Evolutionary conservation across 2,888 invertebrate species (phyloP), one percentile per base, ranked within the genome.

Genomic region (Onchidella celtica): DNA sequence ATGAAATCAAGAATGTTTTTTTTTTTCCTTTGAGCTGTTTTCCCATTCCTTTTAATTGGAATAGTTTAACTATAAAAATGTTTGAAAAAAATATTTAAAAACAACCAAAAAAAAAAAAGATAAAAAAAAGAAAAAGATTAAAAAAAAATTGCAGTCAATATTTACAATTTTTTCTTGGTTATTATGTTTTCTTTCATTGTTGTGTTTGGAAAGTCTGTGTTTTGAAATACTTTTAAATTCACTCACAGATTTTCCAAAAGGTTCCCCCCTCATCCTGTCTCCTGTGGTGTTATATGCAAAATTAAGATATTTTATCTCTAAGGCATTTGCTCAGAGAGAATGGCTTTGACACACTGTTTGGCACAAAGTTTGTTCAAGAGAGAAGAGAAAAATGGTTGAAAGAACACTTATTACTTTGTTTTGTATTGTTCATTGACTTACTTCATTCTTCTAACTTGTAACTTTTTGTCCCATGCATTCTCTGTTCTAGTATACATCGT

Each of bases 211-310:
- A 65, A 65, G 36, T 72, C 72, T 79, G 24, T 72, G 63, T 27
- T 27, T 79, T 70, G 72, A 79, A 6, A 17, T 70, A 0, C 47
- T 61, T 61, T 38, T 27, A 63, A 55, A 69, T 70, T 69, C 72
- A 79, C 40, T 59, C 70, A 79, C 63, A 72, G 34, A 70, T 70
- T 47, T 32, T 57, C 40, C 47, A 65, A 57, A 24, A 9, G 77
- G 17, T 57, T 68, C 68, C 55, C 72, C 36, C 40, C 55, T 55
- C 47, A 32, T 47, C n/a, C 65, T 75, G 24, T 77, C 68, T 66
- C 32, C n/a, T 66, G 77, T 32, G 47, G n/a, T n/a, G n/a, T n/a
- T 32, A 38, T 76, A 76, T 74, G 74, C 74, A 74, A 74, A 55
- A 55, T 29, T n/a, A 17, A 24, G n/a, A 69, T n/a, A 24, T 57